These are phyloP conservation scores for Triplophysa tibetana DNA, from an alignment of 2,113 vertebrate genomes.

Conservation along the genomic window DNA sequence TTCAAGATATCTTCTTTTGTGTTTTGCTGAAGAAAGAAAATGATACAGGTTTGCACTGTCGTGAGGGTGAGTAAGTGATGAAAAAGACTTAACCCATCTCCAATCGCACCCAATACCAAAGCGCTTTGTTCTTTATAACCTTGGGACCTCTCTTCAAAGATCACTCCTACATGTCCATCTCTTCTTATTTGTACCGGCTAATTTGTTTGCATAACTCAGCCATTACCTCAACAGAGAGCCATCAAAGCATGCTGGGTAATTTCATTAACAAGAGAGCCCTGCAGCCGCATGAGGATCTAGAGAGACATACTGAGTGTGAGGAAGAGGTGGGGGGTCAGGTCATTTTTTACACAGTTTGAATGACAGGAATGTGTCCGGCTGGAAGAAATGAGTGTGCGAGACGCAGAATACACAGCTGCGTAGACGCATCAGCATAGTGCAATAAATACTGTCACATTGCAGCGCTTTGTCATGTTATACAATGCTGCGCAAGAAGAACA, in stretches of 20 bases:
- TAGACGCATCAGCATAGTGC: conserved; percentile 37
- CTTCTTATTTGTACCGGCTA: conserved; percentile 50
- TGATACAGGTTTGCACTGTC: too few relatives aligned
- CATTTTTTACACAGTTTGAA: conserved; percentile 46
- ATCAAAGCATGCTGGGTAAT: conserved; percentile 50
- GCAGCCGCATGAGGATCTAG: conserved; percentile 48
- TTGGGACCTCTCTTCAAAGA: conserved; percentile 22
- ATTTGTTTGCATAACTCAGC: conserved; percentile 55
- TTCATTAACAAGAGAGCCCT: conserved; percentile 53
- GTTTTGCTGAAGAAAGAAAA: too few relatives aligned
- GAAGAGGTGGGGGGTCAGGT: conserved; percentile 23
- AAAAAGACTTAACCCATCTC: not conserved
- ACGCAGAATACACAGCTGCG: conserved; percentile 45
- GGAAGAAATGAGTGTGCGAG: conserved; percentile 47
- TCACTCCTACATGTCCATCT: conserved; percentile 31
- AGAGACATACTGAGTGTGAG: conserved; percentile 20
- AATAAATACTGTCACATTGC: conserved; percentile 44
- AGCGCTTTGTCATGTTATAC: conserved; percentile 8
- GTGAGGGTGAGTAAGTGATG: too few relatives aligned
- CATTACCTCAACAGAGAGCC: conserved; percentile 52
- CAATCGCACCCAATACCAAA: conserved; percentile 15
- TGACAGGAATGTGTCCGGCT: conserved; percentile 52
- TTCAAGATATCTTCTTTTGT: too few relatives aligned
- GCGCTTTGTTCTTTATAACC: conserved; percentile 4
- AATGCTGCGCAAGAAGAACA: conserved; percentile 33